phyloP scores from a whole-genome alignment of 92 coral and sea anemone species.

The Meandrina meandrites region DNA sequence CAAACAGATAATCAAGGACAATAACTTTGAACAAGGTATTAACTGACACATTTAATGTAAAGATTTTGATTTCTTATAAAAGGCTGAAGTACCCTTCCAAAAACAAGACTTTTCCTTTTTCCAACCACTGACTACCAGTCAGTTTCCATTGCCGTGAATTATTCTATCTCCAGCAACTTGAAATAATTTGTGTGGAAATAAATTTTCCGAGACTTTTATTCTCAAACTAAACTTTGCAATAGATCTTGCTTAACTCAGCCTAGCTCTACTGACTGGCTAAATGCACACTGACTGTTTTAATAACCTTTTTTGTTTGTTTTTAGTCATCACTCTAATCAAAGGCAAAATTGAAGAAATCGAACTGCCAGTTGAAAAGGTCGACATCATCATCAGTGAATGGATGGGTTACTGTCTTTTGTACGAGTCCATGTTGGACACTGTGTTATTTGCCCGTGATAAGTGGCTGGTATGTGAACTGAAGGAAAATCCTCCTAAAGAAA shows the following conservation, averaged over 20 bases:
- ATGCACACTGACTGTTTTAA: not conserved
- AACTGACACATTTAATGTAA: too few relatives aligned
- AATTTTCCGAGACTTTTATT: too few relatives aligned
- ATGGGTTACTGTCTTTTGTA: conserved; percentile 98
- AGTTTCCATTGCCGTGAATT: too few relatives aligned
- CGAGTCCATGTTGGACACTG: conserved; percentile 98
- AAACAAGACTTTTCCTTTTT: too few relatives aligned
- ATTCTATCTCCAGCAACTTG: too few relatives aligned
- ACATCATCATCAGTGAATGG: conserved; percentile 97
- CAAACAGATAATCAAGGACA: conserved; percentile 86
- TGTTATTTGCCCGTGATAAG: conserved; percentile 97
- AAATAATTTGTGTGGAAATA: too few relatives aligned
- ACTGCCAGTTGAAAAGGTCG: conserved; percentile 93
- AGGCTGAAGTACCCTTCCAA: too few relatives aligned
- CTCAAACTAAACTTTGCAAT: too few relatives aligned
- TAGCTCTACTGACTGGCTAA: too few relatives aligned
- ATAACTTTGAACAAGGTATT: conserved; percentile 82
- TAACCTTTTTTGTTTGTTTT: not conserved
- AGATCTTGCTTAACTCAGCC: too few relatives aligned
- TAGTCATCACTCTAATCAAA: conserved; percentile 87
- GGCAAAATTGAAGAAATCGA: conserved; percentile 91
- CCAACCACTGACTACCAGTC: too few relatives aligned
- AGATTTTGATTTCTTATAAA: not conserved
- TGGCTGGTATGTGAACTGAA: conserved; percentile 87
- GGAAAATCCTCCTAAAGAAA: not conserved